Percentiles rank a stretch among this genome's conserved stretches.
These are phyloP conservation scores for Cyclopterus lumpus DNA, from an alignment of 2,797 vertebrate genomes.

Conservation along the genomic window DNA sequence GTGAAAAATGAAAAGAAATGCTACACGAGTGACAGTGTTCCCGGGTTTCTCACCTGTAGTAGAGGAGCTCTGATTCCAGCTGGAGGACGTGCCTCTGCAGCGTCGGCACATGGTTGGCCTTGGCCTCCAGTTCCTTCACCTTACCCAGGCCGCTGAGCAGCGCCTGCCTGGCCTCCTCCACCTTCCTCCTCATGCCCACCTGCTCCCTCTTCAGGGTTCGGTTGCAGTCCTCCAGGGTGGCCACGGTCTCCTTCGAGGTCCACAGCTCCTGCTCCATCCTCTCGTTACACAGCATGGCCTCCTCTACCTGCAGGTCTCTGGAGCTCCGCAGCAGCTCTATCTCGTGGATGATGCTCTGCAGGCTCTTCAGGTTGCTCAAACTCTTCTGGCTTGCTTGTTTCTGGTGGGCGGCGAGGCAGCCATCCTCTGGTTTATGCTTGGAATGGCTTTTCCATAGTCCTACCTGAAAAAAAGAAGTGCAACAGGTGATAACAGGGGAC, in stretches of 20 bases:
- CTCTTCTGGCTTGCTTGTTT: constrained; percentile 60
- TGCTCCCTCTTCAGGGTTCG: constrained; percentile 87
- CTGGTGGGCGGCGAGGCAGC: constrained; percentile 79
- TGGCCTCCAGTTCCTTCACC: constrained; percentile 91
- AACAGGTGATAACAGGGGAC: constrained; percentile 3
- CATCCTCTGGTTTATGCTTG: constrained; percentile 82
- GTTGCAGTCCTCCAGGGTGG: constrained; percentile 87
- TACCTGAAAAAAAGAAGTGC: constrained; percentile 79
- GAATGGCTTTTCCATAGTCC: constrained; percentile 92
- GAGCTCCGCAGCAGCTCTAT: constrained; percentile 85
- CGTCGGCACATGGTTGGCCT: constrained; percentile 84
- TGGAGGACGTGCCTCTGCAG: constrained; percentile 86
- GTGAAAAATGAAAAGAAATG: neutral
- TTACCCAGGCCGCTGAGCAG: constrained; percentile 89
- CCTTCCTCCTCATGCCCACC: constrained; percentile 87
- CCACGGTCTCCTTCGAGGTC: constrained; percentile 82
- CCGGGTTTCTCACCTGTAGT: constrained; percentile 86
- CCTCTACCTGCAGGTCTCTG: constrained; percentile 85
- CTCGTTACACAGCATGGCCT: constrained; percentile 84
- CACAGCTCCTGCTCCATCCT: constrained; percentile 88
- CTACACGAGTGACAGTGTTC: neutral
- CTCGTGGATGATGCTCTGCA: constrained; percentile 86
- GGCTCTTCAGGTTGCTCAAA: constrained; percentile 65
- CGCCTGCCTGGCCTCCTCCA: constrained; percentile 88
- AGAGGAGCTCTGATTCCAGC: constrained; percentile 88